phyloP scores from a whole-genome alignment of 2,113 vertebrate genomes.

The Grus americana region DNA sequence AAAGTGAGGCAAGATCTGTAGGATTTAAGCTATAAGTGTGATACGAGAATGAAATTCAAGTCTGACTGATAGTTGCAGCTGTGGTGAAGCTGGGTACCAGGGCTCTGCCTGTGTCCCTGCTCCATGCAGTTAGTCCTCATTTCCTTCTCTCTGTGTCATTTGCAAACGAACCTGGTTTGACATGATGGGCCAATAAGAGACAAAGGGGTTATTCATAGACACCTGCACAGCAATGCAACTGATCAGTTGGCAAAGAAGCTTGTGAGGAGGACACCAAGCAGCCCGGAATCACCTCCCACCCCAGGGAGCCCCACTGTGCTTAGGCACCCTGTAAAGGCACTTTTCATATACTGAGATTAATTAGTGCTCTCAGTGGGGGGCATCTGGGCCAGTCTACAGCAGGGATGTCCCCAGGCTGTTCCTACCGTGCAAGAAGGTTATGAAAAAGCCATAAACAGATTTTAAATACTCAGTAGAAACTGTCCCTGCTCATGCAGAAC shows the following conservation, averaged over 20 bases:
- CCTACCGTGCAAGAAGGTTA: not conserved
- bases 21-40: not conserved
- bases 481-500: not conserved
- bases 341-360: not conserved
- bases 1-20: not conserved
- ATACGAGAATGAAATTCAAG: not conserved
- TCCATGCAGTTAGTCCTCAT: not conserved
- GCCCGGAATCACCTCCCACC: not conserved
- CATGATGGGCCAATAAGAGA: not conserved
- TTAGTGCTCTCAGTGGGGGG: not conserved
- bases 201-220: not conserved
- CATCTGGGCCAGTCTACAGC: not conserved
- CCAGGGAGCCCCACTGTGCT: not conserved
- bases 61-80: not conserved
- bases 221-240: not conserved
- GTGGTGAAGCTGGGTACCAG: not conserved
- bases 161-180: not conserved
- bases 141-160: not conserved
- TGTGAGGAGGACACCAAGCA: not conserved
- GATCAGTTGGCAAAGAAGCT: not conserved
- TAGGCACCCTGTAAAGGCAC: not conserved
- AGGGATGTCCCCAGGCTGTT: not conserved
- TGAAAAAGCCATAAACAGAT: not conserved
- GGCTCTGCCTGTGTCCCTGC: not conserved
- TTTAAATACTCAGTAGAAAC: not conserved